These are phyloP conservation scores for Intellagama lesueurii DNA, from an alignment of 2,797 vertebrate genomes.

Conservation along the genomic window DNA sequence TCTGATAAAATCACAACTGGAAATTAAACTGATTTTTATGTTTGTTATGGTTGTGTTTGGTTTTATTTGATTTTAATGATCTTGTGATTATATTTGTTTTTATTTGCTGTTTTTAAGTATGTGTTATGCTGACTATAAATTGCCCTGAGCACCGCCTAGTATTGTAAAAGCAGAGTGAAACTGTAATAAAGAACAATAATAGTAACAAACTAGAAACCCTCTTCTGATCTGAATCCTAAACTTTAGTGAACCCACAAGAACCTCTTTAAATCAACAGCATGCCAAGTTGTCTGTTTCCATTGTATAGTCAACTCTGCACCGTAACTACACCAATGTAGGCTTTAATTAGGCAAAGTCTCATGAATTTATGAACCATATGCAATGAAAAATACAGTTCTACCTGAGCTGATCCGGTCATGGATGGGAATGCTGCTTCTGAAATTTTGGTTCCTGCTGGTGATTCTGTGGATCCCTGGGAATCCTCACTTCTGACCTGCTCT, in stretches of 20 bases:
- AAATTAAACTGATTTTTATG: no score
- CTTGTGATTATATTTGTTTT: no score
- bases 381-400: conserved; percentile 71
- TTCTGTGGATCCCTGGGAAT: conserved; percentile 85
- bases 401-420: conserved; percentile 78
- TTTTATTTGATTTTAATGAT: no score
- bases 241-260: background rate
- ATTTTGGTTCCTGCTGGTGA: conserved; percentile 79
- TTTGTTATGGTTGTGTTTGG: no score
- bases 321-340: background rate
- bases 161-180: no score
- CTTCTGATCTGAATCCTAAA: background rate
- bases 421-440: conserved; percentile 74
- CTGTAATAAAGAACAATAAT: no score
- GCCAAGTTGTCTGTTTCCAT: background rate
- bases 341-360: background rate
- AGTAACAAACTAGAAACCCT: background rate
- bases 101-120: no score
- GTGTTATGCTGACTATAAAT: no score
- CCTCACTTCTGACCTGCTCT: conserved; percentile 87
- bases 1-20: no score
- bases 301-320: background rate
- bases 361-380: background rate
- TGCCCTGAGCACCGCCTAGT: no score
- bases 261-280: background rate